phyloP scores from a whole-genome alignment of 1,140 invertebrate species.

The Cydia pomonella region DNA sequence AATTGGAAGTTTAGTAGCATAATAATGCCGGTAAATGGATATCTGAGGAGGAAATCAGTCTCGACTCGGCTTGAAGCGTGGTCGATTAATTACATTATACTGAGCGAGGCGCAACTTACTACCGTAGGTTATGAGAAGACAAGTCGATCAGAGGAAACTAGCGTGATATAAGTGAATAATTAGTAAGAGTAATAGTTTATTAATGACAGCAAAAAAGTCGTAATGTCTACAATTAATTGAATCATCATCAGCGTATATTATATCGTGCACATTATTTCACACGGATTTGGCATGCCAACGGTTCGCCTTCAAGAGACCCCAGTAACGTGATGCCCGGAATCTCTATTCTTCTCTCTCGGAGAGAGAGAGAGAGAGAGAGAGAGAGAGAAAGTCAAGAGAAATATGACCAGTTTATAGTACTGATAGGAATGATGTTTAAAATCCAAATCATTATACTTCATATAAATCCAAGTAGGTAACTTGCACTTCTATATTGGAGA shows the following conservation, averaged over 20 bases:
- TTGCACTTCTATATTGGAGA: constrained; percentile 43
- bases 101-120: constrained; percentile 42
- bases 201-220: no score
- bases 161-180: not conserved
- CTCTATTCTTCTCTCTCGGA: no score
- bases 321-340: no score
- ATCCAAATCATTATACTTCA: not conserved
- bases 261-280: no score
- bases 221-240: no score
- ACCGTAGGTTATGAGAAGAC: not conserved
- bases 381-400: no score
- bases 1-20: constrained; percentile 67
- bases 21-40: constrained; percentile 73
- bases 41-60: constrained; percentile 74
- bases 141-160: not conserved
- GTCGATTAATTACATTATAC: constrained; percentile 76
- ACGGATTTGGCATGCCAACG: no score
- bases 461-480: constrained; percentile 9
- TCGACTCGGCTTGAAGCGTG: constrained; percentile 59
- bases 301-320: no score
- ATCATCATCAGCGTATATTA: no score
- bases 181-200: no score
- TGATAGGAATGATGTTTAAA: not conserved
- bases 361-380: no score
- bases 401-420: no score